Conservation (phyloP, 2,113 vertebrate genomes). For the Recurvirostra avosetta region DNA sequence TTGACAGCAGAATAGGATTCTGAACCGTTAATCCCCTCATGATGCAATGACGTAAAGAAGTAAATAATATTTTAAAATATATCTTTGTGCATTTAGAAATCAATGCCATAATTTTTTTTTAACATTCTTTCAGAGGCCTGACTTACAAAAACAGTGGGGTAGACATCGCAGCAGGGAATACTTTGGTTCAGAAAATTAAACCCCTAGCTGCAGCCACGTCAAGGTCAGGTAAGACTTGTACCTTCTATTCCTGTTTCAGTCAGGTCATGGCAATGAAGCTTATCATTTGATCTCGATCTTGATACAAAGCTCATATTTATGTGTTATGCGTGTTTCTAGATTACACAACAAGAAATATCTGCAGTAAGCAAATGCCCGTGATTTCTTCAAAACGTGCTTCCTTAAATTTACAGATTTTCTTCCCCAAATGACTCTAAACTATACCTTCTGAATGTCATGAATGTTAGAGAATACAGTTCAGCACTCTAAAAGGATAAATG, state of each 20-base stretch:
- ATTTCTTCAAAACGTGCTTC: not conserved
- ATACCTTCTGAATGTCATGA: not conserved
- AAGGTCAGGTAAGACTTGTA: slow-evolving; percentile 80
- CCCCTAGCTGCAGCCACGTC: slow-evolving; percentile 91
- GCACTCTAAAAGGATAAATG: not conserved
- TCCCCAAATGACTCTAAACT: not conserved
- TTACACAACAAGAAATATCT: not conserved
- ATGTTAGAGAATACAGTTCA: not conserved
- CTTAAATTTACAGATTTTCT: not conserved
- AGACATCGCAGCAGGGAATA: slow-evolving; percentile 91
- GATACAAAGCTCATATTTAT: not conserved
- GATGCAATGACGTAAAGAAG: not conserved
- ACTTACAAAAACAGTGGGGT: slow-evolving; percentile 96
- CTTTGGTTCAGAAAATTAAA: slow-evolving; percentile 89
- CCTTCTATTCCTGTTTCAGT: not conserved
- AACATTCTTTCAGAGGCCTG: slow-evolving; percentile 77
- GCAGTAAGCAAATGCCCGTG: not conserved
- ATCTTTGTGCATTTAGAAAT: not conserved
- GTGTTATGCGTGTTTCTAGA: not conserved
- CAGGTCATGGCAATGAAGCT: not conserved
- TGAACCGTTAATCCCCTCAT: not conserved
- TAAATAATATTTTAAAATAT: not conserved
- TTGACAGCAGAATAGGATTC: not conserved
- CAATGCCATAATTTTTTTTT: not conserved
- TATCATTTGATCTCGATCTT: not conserved